Conservation (phyloP, 1,140 invertebrate genomes). For the Rhyacophila brunnea region DNA sequence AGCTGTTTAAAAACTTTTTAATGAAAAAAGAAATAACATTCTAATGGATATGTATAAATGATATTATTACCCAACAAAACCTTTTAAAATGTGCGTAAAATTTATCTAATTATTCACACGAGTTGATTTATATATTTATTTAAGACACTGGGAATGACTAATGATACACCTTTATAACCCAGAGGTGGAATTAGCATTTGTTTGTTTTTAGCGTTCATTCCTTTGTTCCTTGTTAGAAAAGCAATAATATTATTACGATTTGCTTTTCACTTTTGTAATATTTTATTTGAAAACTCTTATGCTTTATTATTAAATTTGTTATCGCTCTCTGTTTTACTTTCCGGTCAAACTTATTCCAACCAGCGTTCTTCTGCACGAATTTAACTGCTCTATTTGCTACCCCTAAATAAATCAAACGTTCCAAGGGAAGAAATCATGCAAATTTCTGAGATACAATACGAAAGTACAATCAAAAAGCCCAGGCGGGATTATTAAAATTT, state of each 20-base stretch:
- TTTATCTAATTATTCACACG: too few relatives aligned
- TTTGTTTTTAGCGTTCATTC: not conserved
- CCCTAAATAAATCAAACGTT: slow-evolving; percentile 29
- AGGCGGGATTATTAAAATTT: not conserved
- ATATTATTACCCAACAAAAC: too few relatives aligned
- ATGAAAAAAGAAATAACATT: too few relatives aligned
- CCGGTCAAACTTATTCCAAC: slow-evolving; percentile 24
- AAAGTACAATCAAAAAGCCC: not conserved
- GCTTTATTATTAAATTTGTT: slow-evolving; percentile 28
- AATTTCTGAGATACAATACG: slow-evolving; percentile 15
- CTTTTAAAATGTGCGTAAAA: too few relatives aligned
- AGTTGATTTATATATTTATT: too few relatives aligned
- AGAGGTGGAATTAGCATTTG: not conserved
- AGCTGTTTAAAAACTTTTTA: too few relatives aligned
- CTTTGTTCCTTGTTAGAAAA: slow-evolving; percentile 12
- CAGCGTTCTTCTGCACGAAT: slow-evolving; percentile 17
- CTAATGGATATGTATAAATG: too few relatives aligned
- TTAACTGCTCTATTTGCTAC: slow-evolving; percentile 18
- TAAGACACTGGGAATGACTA: too few relatives aligned
- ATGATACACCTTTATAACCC: too few relatives aligned
- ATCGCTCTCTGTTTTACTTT: slow-evolving; percentile 26
- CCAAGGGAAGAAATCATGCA: slow-evolving; percentile 16
- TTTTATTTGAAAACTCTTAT: slow-evolving; percentile 26
- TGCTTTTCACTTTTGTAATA: slow-evolving; percentile 16
- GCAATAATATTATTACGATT: slow-evolving; percentile 20